These are phyloP conservation scores for Heterochromis multidens DNA, from an alignment of 2,113 vertebrate species.

Conservation along the genomic window DNA sequence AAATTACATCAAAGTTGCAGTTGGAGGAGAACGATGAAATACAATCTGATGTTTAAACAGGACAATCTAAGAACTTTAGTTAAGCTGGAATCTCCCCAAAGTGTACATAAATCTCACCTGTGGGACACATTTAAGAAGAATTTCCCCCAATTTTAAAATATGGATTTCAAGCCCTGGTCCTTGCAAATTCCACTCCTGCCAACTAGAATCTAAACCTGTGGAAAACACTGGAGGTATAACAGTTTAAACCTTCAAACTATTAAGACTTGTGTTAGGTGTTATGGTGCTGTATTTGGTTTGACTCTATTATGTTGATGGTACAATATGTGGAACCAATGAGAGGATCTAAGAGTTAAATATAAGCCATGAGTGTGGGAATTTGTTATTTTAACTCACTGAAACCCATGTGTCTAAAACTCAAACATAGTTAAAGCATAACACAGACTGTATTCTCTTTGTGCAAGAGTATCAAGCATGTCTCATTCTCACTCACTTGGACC, in stretches of 20 bases:
- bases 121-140: no score
- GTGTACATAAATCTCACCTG: no score
- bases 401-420: not conserved
- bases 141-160: no score
- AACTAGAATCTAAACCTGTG: not conserved
- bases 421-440: not conserved
- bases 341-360: not conserved
- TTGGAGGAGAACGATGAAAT: no score
- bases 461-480: not conserved
- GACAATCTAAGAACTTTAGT: not conserved
- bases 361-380: not conserved
- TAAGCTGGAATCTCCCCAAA: not conserved
- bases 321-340: not conserved
- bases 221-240: accelerated
- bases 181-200: not conserved
- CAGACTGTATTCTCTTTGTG: not conserved
- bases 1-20: no score
- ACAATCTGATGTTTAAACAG: no score
- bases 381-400: not conserved
- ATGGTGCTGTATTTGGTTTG: not conserved
- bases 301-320: not conserved
- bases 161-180: no score
- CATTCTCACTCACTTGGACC: not conserved
- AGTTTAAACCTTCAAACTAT: not conserved
- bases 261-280: not conserved